Evolutionary conservation across 2,797 vertebrate species (phyloP).

Genomic region (Clarias platycephalus): DNA sequence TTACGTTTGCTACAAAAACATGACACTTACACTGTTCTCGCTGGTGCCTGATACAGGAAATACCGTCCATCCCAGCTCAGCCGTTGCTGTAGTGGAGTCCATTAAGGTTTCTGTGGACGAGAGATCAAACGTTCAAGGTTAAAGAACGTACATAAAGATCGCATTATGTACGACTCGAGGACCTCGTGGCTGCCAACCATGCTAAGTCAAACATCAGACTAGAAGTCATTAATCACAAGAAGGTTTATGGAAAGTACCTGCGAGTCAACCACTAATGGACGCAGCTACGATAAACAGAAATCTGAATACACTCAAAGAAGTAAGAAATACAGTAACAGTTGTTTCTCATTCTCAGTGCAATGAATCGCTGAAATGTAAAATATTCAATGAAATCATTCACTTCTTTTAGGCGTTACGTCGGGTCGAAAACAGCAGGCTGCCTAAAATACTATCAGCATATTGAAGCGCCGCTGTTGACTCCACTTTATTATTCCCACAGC

Average conservation of each 20-base stretch:
- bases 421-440: conserved; percentile 26
- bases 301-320: background rate
- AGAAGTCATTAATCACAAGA: background rate
- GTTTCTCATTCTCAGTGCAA: conserved; percentile 21
- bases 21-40: conserved; percentile 77
- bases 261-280: background rate
- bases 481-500: conserved; percentile 30
- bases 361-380: conserved; percentile 22
- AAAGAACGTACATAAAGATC: conserved; percentile 49
- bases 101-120: conserved; percentile 89
- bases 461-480: conserved; percentile 38
- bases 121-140: conserved; percentile 49
- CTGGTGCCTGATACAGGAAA: conserved; percentile 92
- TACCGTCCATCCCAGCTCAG: conserved; percentile 96
- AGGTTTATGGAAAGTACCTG: background rate
- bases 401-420: conserved; percentile 32
- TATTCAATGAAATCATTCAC: conserved; percentile 28
- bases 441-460: conserved; percentile 46
- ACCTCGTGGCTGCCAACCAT: background rate
- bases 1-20: conserved; percentile 24
- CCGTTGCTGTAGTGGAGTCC: conserved; percentile 97
- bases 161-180: conserved; percentile 1
- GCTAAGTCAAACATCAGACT: background rate
- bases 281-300: background rate
- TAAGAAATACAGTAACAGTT: background rate